Evolutionary conservation across 1,140 invertebrate genomes (phyloP), one percentile per base, ranked within the genome.

Genomic region (Trachymyrmex cornetzi): DNA sequence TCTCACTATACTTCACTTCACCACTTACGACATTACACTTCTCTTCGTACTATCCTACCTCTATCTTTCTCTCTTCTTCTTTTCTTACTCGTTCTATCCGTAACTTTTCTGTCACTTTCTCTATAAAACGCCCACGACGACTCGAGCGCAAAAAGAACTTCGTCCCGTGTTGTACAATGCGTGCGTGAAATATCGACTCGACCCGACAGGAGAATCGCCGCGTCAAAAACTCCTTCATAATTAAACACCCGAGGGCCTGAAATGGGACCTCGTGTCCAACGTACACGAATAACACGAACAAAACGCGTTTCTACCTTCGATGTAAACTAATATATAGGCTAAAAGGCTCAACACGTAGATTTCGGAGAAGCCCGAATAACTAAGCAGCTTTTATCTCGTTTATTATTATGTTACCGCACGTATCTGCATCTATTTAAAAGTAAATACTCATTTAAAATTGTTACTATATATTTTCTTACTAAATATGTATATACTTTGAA

Each of bases 101-200:
- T 86, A 22, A 53, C 57, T 87, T 67, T 63, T 66, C 87, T 74
- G 5, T 86, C 74, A 80, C 74, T 77, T 77, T 89, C 38, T 86
- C 57, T 87, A 53, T 67, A 11, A 67, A 84, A 72, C 88, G 86
- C 59, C 72, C 53, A 74, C 24, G 82, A 85, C 74, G 75, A 85
- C 74, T 85, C 75, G 84, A 85, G 61, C 74, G 84, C 38, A 85
- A 75, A 55, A 34, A 77, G 63, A 66, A 61, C 24, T 77, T 38
- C 71, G 71, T 74, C 11, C 22, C 72, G 55, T 44, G 11, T 84
- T 61, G 44, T 74, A 84, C 69, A 84, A 61, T 61, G 59, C 55
- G 34, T 16, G 38, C 80, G 80, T n/a, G 55, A 84, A 84, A 84
- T 75, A 74, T 48, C 80, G 55, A 82, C 34, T 61, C 50, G 66